Percentiles rank a stretch among this genome's conserved stretches.
Evolutionary conservation across 2,888 invertebrate species (phyloP).

Genomic region (Cordilura impudica): DNA sequence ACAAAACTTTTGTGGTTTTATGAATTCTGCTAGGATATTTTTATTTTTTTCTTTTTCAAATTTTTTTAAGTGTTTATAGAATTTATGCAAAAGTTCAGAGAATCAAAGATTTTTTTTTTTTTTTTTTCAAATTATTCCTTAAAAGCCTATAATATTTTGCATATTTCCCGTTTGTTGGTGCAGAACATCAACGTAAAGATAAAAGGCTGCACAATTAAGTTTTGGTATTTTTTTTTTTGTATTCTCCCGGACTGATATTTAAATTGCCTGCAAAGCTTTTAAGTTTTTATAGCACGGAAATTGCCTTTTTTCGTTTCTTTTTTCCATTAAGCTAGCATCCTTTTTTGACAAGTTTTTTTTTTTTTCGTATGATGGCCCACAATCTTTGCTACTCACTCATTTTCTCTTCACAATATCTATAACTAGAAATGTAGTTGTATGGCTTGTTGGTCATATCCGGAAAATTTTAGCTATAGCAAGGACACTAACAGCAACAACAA

Average conservation of each 20-base stretch:
- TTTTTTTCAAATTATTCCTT: background rate
- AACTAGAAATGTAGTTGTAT: slow-evolving; percentile 31
- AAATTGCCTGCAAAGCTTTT: slow-evolving; percentile 70
- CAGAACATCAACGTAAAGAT: slow-evolving; percentile 14
- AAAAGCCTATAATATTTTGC: slow-evolving; percentile 43
- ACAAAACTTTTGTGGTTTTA: slow-evolving; percentile 33
- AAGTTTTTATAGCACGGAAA: slow-evolving; percentile 73
- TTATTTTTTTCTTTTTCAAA: background rate
- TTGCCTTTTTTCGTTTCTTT: slow-evolving; percentile 67
- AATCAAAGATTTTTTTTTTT: slow-evolving; percentile 31
- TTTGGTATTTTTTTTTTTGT: slow-evolving; percentile 10
- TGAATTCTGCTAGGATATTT: no score
- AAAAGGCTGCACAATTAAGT: slow-evolving; percentile 49
- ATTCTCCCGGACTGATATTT: slow-evolving; percentile 52
- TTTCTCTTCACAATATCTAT: background rate
- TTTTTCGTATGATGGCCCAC: background rate
- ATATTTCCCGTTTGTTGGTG: slow-evolving; percentile 3
- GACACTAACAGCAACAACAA: slow-evolving; percentile 5
- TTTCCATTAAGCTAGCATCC: slow-evolving; percentile 63
- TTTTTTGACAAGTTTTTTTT: slow-evolving; percentile 57
- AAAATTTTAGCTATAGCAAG: slow-evolving; percentile 42
- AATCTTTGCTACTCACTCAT: slow-evolving; percentile 24
- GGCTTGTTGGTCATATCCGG: slow-evolving; percentile 60
- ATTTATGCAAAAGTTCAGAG: background rate
- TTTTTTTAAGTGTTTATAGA: slow-evolving; percentile 1